Evolutionary conservation across 2,797 vertebrate species (phyloP), one percentile per base, ranked within the genome.

Genomic region (Coregonus sp.): DNA sequence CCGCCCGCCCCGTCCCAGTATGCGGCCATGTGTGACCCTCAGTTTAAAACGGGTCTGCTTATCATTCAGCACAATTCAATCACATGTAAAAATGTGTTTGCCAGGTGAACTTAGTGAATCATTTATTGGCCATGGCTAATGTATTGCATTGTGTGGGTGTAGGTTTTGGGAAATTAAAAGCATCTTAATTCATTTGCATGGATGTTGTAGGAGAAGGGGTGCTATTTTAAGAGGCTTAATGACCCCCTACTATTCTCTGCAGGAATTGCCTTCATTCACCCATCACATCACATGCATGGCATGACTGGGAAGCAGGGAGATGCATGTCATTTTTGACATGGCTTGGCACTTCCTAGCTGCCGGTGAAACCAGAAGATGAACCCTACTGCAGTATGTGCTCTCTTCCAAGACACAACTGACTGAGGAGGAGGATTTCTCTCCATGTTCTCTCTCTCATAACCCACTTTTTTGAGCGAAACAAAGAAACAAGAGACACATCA

Each of bases 281-380:
- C 92, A 91, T 93, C 92, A 92, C 90, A 93, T 94, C 91, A 92
- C 90, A 93, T 89, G 90, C 91, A 90, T 92, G 92, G 90, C 85
- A 88, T 93, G 92, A 89, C 90, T 89, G 88, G 86, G 87, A 89
- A 89, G 77, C 86, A 87, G 18, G 84, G 87, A 91, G 87, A 92
- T 86, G 87, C 89, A 86, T 93, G 91, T 92, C 87, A 90, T 91
- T 92, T 93, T 87, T 93, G 91, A 91, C 92, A 92, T 73, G 51
- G 87, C 88, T 89, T 91, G 89, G 88, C 91, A 91, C 87, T 89
- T 91, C 86, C 76, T 89, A 82, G 89, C 91, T 93, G 87, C 90
- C 86, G 87, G 91, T 87, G 86, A 89, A 92, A 90, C 85, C 86
- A 84, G 67, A 4, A 77, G 80, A 84, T 66, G 76, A 68, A 81